Base-by-base conservation (phyloP, 1,140 invertebrate species). In the Bombus waltoni region DNA sequence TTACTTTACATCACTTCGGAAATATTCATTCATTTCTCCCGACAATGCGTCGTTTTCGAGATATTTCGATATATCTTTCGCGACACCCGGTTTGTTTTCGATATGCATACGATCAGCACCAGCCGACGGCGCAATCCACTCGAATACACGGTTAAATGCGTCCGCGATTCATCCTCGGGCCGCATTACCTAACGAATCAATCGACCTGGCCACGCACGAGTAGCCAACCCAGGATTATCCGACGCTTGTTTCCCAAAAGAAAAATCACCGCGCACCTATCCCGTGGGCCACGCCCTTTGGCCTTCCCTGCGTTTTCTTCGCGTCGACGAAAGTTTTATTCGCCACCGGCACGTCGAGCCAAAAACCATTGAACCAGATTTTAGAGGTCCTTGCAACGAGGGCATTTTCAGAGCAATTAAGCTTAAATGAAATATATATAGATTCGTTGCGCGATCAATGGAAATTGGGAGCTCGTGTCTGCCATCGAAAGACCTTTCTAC, bases 341-440 rank as follows among this genome's bases (percentile, higher is more conserved):
- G 22, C 35, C 25, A 32, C 2, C 5, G 35, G 10, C 35, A n/a
- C 32, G 1, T 25, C 18, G 81, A 71, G 76, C 75, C 83, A 79
- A 79, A 84, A 84, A 47, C 73, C 75, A 84, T 84, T 84, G 83
- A 79, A 84, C 83, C 72, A 84, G 83, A 84, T 84, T 79, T 44
- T 53, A 44, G 53, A 42, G 53, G 32, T 53, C 28, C n/a, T 32
- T 32, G 65, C 32, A 78, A 78, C 82, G 75, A 79, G 75, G 75
- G 53, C 82, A 81, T 81, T 85, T 73, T 70, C 35, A 57, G 71
- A 85, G 77, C 79, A 81, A 74, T 85, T 81, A 80, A 81, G 40
- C 42, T 28, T 15, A 15, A 35, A 35, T 40, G 76, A 72, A 47
- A 72, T 38, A n/a, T 38, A n/a, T 53, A 65, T 53, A 71, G 65